Base-by-base conservation (phyloP, 2,113 vertebrate genomes). In the Pampusana beccarii region DNA sequence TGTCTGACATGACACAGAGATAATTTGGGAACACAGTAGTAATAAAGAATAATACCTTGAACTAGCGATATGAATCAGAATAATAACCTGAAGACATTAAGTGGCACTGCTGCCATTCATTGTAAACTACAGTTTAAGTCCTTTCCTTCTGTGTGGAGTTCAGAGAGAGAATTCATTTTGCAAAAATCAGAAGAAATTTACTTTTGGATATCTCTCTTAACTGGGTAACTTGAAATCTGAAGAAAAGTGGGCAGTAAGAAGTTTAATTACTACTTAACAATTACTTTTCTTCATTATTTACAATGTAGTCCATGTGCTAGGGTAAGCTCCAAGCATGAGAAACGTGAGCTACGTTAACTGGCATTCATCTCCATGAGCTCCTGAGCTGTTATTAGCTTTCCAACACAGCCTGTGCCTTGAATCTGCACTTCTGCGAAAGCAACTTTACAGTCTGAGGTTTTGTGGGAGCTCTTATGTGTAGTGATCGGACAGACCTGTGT, bases 271-370 rank as follows among this genome's bases (percentile, higher is more conserved):
- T 92, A 54, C 50, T 84, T 77, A 90, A 88, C 48, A 67, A 69
- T 86, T 93, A 33, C 64, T 91, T 89, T 71, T 78, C 57, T 65
- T 87, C 62, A 33, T 92, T 95, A 84, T 77, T 89, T 92, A 85
- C 28, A 38, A 4, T 75, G 81, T 72, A 65, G 48, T 84, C 54
- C 28, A 24, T 13, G 44, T 80, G 54, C n/a, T 84, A 25, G 33
- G 61, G 40, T 86, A 80, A 94, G 6, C 24, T 79, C 48, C 28
- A 72, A 83, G 48, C 16, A 50, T 34, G 58, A 82, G 44, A 91
- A 71, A 53, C 64, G 58, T 53, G 46, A 84, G 61, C n/a, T 86
- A 83, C 80, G 88, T 77, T 77, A 93, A 92, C 48, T 78, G 51
- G 7, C 48, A 56, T 83, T 93, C 4, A 0, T 86, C 79, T 88